Base-by-base conservation (phyloP, 2,113 vertebrate species). In the Hippolais icterina region DNA sequence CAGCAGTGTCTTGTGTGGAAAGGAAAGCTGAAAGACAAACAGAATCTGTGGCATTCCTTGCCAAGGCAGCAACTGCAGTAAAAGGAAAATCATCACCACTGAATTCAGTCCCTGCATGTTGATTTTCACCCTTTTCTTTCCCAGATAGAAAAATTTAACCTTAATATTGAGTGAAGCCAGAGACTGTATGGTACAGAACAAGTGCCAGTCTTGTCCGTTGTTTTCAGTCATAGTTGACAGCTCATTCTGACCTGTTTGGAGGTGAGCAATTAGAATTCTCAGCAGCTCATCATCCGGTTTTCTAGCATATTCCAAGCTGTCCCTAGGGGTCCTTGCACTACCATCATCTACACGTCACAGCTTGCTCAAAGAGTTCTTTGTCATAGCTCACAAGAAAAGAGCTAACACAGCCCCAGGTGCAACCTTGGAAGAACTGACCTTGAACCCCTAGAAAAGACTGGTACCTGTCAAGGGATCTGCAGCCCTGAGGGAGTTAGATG, bases 1-100 rank as follows among this genome's bases (percentile, higher is more conserved):
- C 82, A 99, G 96, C 15, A 99, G 97, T 29, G 98, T 99, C 96
- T 98, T 98, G 54, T 96, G 97, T 24, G 98, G 97, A 96, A 99
- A 99, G 84, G 98, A 98, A 77, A 99, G 93, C 99, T 99, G 97
- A 50, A 97, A 96, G 65, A 94, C 35, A 94, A 77, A 54, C 35
- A 95, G 61, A 89, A 54, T 64, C 21, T 76, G 10, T 59, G 35
- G 8, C 52, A 37, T 71, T 47, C 27, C 44, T 69, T 68, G 18
- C 44, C n/a, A 41, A 76, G 56, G 57, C 24, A 86, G 56, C 42
- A 65, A 9, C 23, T 86, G 42, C 8, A 2, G 17, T 28, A 54
- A 49, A n/a, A 78, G 8, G 8, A 44, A 17, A 41, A 33, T 47
- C 9, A n/a, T 65, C 47, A 19, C 31, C 53, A 23, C 12, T 77